phyloP scores from a whole-genome alignment of 2,888 invertebrate species.

The Drosophila birchii region DNA sequence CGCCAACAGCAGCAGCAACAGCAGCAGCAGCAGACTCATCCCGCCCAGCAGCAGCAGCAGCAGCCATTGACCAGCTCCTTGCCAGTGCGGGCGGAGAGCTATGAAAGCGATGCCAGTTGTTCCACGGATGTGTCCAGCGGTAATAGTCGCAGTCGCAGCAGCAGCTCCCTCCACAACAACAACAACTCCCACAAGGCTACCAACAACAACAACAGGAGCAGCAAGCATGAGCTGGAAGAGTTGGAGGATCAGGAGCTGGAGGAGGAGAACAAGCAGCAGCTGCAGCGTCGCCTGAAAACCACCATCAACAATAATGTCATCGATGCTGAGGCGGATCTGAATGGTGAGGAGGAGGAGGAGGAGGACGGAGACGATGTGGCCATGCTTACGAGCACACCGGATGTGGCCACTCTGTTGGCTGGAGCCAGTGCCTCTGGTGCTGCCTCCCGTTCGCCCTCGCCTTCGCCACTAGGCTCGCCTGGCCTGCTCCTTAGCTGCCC shows the following conservation, averaged over 20 bases:
- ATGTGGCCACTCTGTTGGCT: conserved; percentile 67
- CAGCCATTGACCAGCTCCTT: conserved; percentile 18
- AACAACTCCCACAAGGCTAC: conserved; percentile 81
- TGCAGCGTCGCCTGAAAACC: conserved; percentile 79
- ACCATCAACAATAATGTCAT: conserved; percentile 82
- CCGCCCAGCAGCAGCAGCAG: conserved; percentile 28
- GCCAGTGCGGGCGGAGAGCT: conserved; percentile 84
- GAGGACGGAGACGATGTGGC: conserved; percentile 42
- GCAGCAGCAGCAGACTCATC: conserved; percentile 17
- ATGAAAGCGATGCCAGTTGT: conserved; percentile 86
- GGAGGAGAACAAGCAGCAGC: conserved; percentile 68
- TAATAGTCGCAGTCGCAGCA: conserved; percentile 81
- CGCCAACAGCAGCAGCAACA: conserved; percentile 27
- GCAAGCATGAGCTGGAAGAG: conserved; percentile 70
- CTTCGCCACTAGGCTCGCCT: conserved; percentile 18
- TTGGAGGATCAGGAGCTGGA: conserved; percentile 78
- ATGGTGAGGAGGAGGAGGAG: background rate
- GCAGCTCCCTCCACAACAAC: conserved; percentile 83
- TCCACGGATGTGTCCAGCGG: conserved; percentile 86
- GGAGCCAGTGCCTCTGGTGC: conserved; percentile 38
- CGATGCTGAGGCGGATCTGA: conserved; percentile 21
- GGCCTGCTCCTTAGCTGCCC: conserved; percentile 86
- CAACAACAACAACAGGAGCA: conserved; percentile 74
- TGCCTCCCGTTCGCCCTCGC: conserved; percentile 29
- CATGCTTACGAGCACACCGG: conserved; percentile 67